A percentile compares a stretch with the other conserved stretches of the same genome.
These are phyloP conservation scores for Triops longicaudatus DNA, from an alignment of 1,140 invertebrate genomes.

Conservation along the genomic window DNA sequence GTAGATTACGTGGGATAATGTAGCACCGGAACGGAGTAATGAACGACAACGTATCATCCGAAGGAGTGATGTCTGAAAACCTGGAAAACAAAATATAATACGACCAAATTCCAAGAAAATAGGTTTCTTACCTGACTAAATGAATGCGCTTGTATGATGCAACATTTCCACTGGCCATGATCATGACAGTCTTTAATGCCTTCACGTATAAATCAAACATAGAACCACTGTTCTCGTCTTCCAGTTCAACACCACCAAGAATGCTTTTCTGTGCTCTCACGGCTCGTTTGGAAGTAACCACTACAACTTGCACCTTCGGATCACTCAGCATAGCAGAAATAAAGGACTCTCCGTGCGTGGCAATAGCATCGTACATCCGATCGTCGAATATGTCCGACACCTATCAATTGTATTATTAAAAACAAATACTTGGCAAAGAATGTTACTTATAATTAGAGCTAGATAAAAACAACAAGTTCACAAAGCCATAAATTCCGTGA, in stretches of 20 bases:
- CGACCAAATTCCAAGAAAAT: background rate
- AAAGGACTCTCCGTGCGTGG: background rate
- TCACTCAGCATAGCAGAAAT: background rate
- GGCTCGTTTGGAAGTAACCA: background rate
- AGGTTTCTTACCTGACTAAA: background rate
- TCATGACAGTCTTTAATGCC: background rate
- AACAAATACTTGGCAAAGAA: too few species aligned
- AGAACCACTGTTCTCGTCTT: background rate
- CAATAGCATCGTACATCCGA: background rate
- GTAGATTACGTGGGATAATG: background rate
- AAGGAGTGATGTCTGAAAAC: background rate
- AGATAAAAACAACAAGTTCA: too few species aligned
- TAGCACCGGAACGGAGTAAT: background rate
- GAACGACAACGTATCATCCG: background rate
- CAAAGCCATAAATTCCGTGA: too few species aligned
- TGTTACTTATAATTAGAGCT: too few species aligned
- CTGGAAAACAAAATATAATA: background rate
- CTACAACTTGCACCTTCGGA: background rate
- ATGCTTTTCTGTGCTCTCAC: background rate
- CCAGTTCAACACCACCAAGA: background rate
- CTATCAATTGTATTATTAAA: too few species aligned
- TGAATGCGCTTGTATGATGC: background rate
- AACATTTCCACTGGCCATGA: background rate
- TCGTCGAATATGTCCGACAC: background rate
- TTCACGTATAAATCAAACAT: background rate